phyloP scores from a whole-genome alignment of 2,888 invertebrate species.

The Leptopilina syphax region DNA sequence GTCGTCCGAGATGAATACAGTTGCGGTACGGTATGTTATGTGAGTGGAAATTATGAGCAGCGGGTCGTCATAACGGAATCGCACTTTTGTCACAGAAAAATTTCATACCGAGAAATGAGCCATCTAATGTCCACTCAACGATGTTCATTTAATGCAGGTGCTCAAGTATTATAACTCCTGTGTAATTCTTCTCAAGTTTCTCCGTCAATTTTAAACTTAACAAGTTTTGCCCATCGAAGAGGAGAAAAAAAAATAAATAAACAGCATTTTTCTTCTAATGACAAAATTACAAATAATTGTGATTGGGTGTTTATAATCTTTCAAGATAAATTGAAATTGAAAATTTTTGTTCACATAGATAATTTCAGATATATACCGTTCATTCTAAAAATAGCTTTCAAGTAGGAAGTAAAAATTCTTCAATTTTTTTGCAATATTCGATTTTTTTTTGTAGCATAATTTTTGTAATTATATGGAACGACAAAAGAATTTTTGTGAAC shows the following conservation, averaged over 20 bases:
- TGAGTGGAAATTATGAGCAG: slow-evolving; percentile 46
- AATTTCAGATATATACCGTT: too few species aligned
- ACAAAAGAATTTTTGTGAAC: slow-evolving; percentile 24
- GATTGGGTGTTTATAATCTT: not conserved
- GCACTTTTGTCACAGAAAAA: slow-evolving; percentile 40
- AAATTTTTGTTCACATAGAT: not conserved
- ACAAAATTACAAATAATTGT: not conserved
- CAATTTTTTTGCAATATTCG: not conserved
- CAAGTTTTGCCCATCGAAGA: not conserved
- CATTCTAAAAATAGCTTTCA: too few species aligned
- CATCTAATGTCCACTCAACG: slow-evolving; percentile 38
- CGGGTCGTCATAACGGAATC: slow-evolving; percentile 52
- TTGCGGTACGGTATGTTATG: slow-evolving; percentile 36
- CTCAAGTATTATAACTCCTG: not conserved
- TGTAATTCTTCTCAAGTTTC: slow-evolving; percentile 39
- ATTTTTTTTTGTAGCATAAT: not conserved
- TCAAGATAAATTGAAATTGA: slow-evolving; percentile 9
- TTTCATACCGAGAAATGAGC: slow-evolving; percentile 34
- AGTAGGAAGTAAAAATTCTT: not conserved
- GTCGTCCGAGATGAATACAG: slow-evolving; percentile 42
- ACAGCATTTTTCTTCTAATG: not conserved
- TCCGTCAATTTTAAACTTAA: slow-evolving; percentile 36
- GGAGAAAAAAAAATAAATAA: not conserved
- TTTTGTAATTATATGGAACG: slow-evolving; percentile 20
- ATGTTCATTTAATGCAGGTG: slow-evolving; percentile 40